phyloP scores from a whole-genome alignment of 92 coral and sea anemone genomes.

The Blastomussa wellsi region DNA sequence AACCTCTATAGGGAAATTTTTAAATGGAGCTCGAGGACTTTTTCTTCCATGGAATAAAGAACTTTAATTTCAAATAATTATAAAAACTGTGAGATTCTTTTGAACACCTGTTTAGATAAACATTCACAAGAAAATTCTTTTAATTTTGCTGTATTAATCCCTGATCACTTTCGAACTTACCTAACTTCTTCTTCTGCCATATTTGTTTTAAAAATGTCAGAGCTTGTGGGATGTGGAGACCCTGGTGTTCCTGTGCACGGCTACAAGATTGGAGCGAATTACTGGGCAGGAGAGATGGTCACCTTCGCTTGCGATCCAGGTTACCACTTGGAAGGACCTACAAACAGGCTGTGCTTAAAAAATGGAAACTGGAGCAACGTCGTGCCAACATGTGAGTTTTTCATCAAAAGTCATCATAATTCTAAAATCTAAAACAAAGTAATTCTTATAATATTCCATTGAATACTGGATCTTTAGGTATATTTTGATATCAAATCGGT shows the following conservation, averaged over 20 bases:
- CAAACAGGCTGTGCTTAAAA: constrained; percentile 66
- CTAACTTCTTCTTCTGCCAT: background rate
- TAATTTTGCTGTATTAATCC: too few species aligned
- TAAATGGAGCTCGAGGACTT: too few species aligned
- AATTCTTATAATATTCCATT: too few species aligned
- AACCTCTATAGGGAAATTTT: too few species aligned
- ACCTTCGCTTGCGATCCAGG: constrained; percentile 81
- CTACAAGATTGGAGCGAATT: constrained; percentile 64
- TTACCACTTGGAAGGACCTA: constrained; percentile 74
- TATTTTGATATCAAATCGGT: too few species aligned
- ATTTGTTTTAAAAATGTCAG: constrained; percentile 14
- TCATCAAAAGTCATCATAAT: too few species aligned
- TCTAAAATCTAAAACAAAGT: too few species aligned
- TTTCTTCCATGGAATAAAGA: too few species aligned
- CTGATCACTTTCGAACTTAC: too few species aligned
- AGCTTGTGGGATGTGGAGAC: constrained; percentile 77
- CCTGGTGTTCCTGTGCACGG: constrained; percentile 74
- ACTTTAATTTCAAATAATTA: background rate
- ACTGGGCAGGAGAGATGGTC: constrained; percentile 82
- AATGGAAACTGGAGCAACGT: constrained; percentile 80
- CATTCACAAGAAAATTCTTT: too few species aligned
- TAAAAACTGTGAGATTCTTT: background rate
- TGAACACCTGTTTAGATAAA: too few species aligned
- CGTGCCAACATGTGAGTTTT: constrained; percentile 71
- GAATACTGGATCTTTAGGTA: too few species aligned